Conservation (phyloP, 2,888 invertebrate genomes). For the Cryptops parisi region DNA sequence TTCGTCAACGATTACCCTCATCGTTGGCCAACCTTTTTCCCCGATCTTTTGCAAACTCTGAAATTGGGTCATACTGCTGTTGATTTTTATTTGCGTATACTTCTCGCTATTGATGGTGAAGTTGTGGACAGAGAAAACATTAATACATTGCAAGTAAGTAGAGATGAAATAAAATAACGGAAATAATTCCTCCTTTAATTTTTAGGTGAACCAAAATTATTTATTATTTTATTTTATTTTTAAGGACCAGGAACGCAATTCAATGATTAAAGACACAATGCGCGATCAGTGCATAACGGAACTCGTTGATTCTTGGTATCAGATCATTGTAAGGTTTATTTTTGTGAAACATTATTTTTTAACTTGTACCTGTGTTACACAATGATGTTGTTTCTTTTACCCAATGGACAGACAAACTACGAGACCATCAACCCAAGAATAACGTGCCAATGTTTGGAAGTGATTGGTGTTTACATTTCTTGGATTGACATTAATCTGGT, state of each 20-base stretch:
- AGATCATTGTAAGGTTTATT: conserved; percentile 36
- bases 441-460: conserved; percentile 35
- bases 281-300: conserved; percentile 38
- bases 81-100: conserved; percentile 38
- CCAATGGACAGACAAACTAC: conserved; percentile 32
- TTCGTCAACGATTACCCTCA: conserved; percentile 40
- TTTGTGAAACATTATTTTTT: neutral
- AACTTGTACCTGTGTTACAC: neutral
- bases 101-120: conserved; percentile 40
- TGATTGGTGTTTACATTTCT: conserved; percentile 40
- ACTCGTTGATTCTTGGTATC: conserved; percentile 40
- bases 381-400: neutral
- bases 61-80: conserved; percentile 31
- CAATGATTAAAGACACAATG: conserved; percentile 41
- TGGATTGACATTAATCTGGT: conserved; percentile 44
- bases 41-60: conserved; percentile 34
- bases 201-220: neutral
- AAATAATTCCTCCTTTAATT: neutral
- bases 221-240: too few relatives aligned
- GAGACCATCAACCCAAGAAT: conserved; percentile 31
- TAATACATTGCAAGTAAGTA: conserved; percentile 24
- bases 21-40: conserved; percentile 40
- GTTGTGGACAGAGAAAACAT: conserved; percentile 38
- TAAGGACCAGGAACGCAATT: conserved; percentile 38
- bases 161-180: too few relatives aligned